These are phyloP conservation scores for Leistus spinibarbis DNA, from an alignment of 2,888 invertebrate genomes.

Conservation along the genomic window DNA sequence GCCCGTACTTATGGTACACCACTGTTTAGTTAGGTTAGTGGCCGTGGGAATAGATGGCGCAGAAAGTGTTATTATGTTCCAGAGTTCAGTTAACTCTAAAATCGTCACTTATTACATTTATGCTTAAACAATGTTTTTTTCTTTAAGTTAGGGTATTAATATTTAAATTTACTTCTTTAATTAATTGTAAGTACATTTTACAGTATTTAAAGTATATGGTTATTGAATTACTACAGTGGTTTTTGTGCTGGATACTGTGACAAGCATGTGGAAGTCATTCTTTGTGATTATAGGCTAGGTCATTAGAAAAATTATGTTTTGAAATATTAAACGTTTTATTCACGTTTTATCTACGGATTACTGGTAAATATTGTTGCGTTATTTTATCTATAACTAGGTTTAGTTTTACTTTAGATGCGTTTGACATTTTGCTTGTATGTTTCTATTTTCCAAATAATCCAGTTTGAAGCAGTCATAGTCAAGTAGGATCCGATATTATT, in stretches of 20 bases:
- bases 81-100: conserved; percentile 39
- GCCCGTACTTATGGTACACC: neutral
- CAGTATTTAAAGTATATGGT: neutral
- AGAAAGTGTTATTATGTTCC: conserved; percentile 26
- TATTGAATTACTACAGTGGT: neutral
- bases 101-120: conserved; percentile 38
- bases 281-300: conserved; percentile 36
- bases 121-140: conserved; percentile 40
- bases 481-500: no score
- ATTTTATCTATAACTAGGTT: neutral
- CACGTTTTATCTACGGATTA: conserved; percentile 1
- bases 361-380: neutral
- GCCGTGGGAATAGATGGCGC: conserved; percentile 8
- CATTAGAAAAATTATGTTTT: conserved; percentile 29
- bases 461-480: no score
- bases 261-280: conserved; percentile 23
- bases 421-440: neutral
- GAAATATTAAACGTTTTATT: conserved; percentile 24
- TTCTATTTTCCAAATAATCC: no score
- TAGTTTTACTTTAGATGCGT: neutral
- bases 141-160: conserved; percentile 39
- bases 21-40: neutral
- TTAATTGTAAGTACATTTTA: conserved; percentile 33
- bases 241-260: conserved; percentile 3
- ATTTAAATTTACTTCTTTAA: conserved; percentile 35